Percentiles rank a stretch among this genome's conserved stretches.
Evolutionary conservation across 2,888 invertebrate genomes (phyloP).

Genomic region (Dynastes tityus): DNA sequence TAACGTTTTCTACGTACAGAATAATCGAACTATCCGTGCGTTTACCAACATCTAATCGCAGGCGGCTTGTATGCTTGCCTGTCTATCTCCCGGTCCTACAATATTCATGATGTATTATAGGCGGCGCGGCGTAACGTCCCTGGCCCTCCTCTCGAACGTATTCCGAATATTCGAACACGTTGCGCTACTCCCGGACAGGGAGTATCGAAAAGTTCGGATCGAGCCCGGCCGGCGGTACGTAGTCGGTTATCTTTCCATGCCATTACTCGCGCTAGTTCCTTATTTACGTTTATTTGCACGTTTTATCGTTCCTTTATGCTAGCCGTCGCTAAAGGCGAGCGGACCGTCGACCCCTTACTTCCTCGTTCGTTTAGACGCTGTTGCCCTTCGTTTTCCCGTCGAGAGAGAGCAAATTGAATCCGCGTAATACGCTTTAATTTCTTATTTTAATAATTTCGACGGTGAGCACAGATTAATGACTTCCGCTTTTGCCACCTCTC

Average conservation of each 20-base stretch:
- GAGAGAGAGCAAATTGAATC: slow-evolving; percentile 20
- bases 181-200: not conserved
- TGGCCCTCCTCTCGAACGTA: not conserved
- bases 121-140: not conserved
- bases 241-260: slow-evolving; percentile 38
- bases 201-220: slow-evolving; percentile 27
- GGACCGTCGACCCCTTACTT: slow-evolving; percentile 2
- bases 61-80: not conserved
- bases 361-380: not conserved
- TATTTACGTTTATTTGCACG: slow-evolving; percentile 44
- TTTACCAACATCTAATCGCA: slow-evolving; percentile 12
- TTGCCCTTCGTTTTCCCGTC: not conserved
- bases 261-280: slow-evolving; percentile 42
- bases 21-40: slow-evolving; percentile 23
- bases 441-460: slow-evolving; percentile 41
- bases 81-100: not conserved
- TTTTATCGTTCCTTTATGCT: slow-evolving; percentile 35
- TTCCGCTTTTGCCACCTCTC: slow-evolving; percentile 4
- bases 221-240: not conserved
- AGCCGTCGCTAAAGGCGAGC: not conserved
- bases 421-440: slow-evolving; percentile 35
- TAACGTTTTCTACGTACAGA: not conserved
- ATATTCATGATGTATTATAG: slow-evolving; percentile 5
- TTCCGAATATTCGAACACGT: slow-evolving; percentile 11
- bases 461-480: slow-evolving; percentile 32